Evolutionary conservation across 2,888 invertebrate species (phyloP).

Genomic region (Cryptus viduatorius): DNA sequence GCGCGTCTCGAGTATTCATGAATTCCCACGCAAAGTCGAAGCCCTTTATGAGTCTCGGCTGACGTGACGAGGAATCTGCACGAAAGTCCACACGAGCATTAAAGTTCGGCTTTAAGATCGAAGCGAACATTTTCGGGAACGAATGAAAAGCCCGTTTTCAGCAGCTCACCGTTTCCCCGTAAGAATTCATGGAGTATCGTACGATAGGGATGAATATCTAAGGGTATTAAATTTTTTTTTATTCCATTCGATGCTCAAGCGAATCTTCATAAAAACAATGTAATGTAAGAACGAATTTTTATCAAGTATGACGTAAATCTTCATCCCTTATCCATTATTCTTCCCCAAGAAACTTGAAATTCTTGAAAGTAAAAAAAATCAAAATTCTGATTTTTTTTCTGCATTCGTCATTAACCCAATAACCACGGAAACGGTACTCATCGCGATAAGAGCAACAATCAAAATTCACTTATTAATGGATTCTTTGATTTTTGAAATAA

Average conservation of each 20-base stretch:
- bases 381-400: too few relatives aligned
- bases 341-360: background rate
- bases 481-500: background rate
- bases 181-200: conserved; percentile 22
- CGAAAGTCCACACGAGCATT: background rate
- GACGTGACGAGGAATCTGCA: conserved; percentile 19
- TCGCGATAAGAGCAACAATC: too few relatives aligned
- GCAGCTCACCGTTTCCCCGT: conserved; percentile 19
- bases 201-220: background rate
- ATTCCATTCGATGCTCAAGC: too few relatives aligned
- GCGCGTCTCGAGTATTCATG: conserved; percentile 32
- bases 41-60: conserved; percentile 22
- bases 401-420: too few relatives aligned
- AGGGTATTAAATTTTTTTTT: background rate
- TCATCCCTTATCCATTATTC: background rate
- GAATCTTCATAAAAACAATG: background rate
- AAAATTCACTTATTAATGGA: background rate
- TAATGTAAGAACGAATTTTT: background rate
- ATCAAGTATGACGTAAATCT: background rate
- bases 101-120: conserved; percentile 3
- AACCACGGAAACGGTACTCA: too few relatives aligned
- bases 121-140: conserved; percentile 29
- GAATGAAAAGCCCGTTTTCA: conserved; percentile 58
- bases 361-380: background rate
- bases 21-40: conserved; percentile 24